Evolutionary conservation across 2,888 invertebrate species (phyloP), one percentile per base, ranked within the genome.

Genomic region (Chloroclysta siterata): DNA sequence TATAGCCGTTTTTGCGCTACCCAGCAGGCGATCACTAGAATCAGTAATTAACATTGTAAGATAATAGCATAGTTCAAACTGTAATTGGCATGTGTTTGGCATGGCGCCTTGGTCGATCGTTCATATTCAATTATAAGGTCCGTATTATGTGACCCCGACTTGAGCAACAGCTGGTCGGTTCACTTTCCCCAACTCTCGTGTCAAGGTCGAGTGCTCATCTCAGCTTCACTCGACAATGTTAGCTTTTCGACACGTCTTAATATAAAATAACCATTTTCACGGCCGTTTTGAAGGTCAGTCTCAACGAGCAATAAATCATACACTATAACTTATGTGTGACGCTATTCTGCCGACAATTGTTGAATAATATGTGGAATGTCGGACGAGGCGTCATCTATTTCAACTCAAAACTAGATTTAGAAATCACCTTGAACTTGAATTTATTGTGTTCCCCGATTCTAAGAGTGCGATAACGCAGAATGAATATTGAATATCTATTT

Each of bases 171-270:
- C 90, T 85, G 81, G 91, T 87, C 81, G 71, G 87, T 87, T 87
- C 88, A 92, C 92, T 93, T 93, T 93, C 92, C 84, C 90, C 74
- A 69, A 70, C 72, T 62, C 78, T 70, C 89, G 80, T 87, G 92
- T 92, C 92, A 93, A 93, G 92, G 92, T 92, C 89, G 87, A 61
- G 29, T 72, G 74, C 71, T 75, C 83, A 80, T 81, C 82, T 68
- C 78, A 75, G 53, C 63, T 63, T 65, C 57, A 22, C 2, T 56
- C 58, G 58, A 70, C 39, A 55, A 61, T 62, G 53, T 62, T 55
- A 71, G 58, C 67, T 64, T 63, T 60, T 57, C 66, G 60, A 58
- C 48, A 58, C 56, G 55, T 56, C 41, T 62, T 50, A 51, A 62
- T 59, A 65, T 56, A 61, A 66, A 59, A 60, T 60, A 60, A 51